These are phyloP conservation scores for Heteractis magnifica DNA, from an alignment of 92 coral and sea anemone genomes.

Conservation along the genomic window DNA sequence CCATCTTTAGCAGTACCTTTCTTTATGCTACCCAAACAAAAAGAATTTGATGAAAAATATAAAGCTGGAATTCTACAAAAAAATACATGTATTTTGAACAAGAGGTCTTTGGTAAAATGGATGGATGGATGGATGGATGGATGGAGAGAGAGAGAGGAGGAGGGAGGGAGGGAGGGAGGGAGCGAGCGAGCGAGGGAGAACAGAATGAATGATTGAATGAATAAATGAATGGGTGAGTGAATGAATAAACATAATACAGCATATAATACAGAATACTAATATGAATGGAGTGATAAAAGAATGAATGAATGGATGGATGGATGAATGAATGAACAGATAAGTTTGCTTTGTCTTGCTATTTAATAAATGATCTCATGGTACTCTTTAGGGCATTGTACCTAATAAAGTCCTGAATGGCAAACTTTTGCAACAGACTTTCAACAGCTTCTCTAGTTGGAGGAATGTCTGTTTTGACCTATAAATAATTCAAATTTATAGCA, in stretches of 20 bases:
- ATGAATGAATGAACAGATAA: not conserved
- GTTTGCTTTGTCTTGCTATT: too few relatives aligned
- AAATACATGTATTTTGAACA: too few relatives aligned
- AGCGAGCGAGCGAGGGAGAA: not conserved
- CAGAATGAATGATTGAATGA: not conserved
- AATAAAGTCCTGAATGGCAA: slow-evolving; percentile 95
- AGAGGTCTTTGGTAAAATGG: not conserved
- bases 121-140: not conserved
- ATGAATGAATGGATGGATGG: not conserved
- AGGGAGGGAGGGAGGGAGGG: not conserved
- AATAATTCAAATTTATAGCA: not conserved
- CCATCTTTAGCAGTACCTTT: slow-evolving; percentile 82
- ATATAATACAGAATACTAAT: too few relatives aligned
- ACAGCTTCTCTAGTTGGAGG: slow-evolving; percentile 78
- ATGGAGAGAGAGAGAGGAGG: not conserved
- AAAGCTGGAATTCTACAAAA: not conserved
- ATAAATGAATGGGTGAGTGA: not conserved
- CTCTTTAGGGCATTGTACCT: slow-evolving; percentile 35
- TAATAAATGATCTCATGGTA: too few relatives aligned
- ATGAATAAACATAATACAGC: not conserved
- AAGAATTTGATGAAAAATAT: not conserved
- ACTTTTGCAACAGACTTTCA: slow-evolving; percentile 83
- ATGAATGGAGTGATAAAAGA: too few relatives aligned
- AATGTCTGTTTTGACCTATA: slow-evolving; percentile 33
- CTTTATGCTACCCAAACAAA: slow-evolving; percentile 62